Conservation (phyloP, 2,113 vertebrate genomes). For the Hyperopisus bebe region DNA sequence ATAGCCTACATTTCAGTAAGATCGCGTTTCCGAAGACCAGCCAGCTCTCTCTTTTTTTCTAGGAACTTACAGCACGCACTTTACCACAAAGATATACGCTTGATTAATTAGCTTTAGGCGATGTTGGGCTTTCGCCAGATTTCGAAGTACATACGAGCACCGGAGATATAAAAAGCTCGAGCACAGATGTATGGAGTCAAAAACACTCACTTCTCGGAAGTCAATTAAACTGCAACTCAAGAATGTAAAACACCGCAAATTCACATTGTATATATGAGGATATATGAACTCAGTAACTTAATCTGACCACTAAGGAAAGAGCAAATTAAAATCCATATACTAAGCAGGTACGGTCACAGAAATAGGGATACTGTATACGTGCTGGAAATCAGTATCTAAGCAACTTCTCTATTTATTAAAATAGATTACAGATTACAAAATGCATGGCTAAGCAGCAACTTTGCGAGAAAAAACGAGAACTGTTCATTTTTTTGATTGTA, state of each 20-base stretch:
- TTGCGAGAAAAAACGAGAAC: not conserved
- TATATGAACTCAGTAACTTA: not conserved
- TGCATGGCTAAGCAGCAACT: not conserved
- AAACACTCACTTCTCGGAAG: not conserved
- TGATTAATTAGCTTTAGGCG: conserved; percentile 7
- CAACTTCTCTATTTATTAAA: not conserved
- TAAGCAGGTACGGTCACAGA: not conserved
- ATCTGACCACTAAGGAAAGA: not conserved
- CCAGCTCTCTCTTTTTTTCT: not conserved
- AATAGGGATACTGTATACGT: not conserved
- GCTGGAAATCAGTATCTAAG: not conserved
- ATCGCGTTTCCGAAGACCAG: not conserved
- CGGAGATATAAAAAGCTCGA: no score
- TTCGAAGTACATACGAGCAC: not conserved
- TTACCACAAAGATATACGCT: not conserved
- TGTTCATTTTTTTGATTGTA: not conserved
- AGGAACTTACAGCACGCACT: not conserved
- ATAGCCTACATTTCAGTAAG: not conserved
- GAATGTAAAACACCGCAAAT: not conserved
- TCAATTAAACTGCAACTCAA: not conserved
- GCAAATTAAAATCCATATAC: not conserved
- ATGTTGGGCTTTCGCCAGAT: conserved; percentile 5
- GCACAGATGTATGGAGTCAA: not conserved
- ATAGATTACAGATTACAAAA: not conserved
- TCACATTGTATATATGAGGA: not conserved